Percentiles rank a stretch among this genome's conserved stretches.
Evolutionary conservation across 2,113 vertebrate species (phyloP).

Genomic region (Albula goreensis): DNA sequence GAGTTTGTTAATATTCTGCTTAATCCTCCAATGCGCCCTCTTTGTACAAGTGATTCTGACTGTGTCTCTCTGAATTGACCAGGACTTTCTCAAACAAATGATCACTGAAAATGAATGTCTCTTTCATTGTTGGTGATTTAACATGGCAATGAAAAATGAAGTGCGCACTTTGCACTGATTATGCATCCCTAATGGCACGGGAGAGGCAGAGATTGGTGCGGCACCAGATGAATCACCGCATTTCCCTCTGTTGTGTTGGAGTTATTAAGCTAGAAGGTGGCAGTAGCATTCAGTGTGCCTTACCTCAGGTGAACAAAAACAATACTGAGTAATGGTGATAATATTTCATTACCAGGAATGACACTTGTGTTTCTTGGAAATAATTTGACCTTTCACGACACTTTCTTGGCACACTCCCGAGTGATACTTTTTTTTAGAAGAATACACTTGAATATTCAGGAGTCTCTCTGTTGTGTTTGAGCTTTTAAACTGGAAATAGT

Average conservation of each 20-base stretch:
- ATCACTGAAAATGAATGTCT: conserved; percentile 58
- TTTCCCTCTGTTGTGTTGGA: background rate
- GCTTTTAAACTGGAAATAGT: no score
- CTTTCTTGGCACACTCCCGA: no score
- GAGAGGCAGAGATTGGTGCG: background rate
- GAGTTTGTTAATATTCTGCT: conserved; percentile 53
- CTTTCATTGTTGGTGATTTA: conserved; percentile 58
- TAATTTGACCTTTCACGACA: background rate
- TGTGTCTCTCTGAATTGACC: conserved; percentile 50
- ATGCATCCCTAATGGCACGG: conserved; percentile 42
- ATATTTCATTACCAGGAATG: background rate
- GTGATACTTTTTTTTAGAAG: no score
- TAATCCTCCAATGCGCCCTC: conserved; percentile 47
- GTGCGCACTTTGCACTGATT: conserved; percentile 60
- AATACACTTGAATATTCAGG: no score
- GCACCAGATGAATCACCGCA: conserved; percentile 44
- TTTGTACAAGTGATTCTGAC: conserved; percentile 44
- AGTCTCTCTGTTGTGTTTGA: no score
- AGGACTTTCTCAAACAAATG: conserved; percentile 45
- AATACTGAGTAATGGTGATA: conserved; percentile 5
- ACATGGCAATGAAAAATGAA: conserved; percentile 69
- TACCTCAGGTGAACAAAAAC: conserved; percentile 1
- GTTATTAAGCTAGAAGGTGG: background rate
- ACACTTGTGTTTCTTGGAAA: background rate
- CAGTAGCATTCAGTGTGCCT: conserved; percentile 6